Evolutionary conservation across 1,140 invertebrate species (phyloP), one percentile per base, ranked within the genome.

Genomic region (Sycobia sp.): DNA sequence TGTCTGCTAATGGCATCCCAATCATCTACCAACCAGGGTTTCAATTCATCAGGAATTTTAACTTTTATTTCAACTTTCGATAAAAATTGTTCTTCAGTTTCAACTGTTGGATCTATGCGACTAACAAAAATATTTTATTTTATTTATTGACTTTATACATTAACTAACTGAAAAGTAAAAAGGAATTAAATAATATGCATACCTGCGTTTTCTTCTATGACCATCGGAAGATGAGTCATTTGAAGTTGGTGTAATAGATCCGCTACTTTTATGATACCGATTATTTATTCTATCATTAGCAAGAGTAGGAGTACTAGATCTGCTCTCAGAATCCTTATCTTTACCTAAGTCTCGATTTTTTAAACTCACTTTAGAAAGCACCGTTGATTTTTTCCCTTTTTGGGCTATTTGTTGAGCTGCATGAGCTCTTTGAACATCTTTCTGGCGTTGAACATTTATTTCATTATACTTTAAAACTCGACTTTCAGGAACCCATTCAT

Each of bases 401-500:
- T 80, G 74, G 1, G 71, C 70, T 29, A 73, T 71, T 55, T 89
- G 89, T 65, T 89, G 86, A 18, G 63, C 57, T 2, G 32, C 51
- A 73, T 93, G 90, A n/a, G 90, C 87, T 83, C 89, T 87, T 71
- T 93, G 87, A 23, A 96, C 86, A 80, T 97, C 94, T 74, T 91
- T 94, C 76, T 97, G 95, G 67, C 90, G 90, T 71, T 93, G 90
- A 0, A 95, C 86, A 82, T 97, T 97, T 4, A 89, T 87, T 67
- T 97, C 94, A 80, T 95, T 98, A 71, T 90, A 94, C 78, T 97
- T 96, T 10, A 98, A 80, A 11, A 98, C 93, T 77, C 96, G 79
- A 71, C 88, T 92, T 78, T 98, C 95, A 1, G 94, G 93, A 9
- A 98, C 96, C 95, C 95, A 98, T 83, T 98, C 96, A 76, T 98